Percentiles rank a stretch among this genome's conserved stretches.
These are phyloP conservation scores for Loxodonta africana DNA, from an alignment of 2,113 vertebrate species.

Conservation along the genomic window DNA sequence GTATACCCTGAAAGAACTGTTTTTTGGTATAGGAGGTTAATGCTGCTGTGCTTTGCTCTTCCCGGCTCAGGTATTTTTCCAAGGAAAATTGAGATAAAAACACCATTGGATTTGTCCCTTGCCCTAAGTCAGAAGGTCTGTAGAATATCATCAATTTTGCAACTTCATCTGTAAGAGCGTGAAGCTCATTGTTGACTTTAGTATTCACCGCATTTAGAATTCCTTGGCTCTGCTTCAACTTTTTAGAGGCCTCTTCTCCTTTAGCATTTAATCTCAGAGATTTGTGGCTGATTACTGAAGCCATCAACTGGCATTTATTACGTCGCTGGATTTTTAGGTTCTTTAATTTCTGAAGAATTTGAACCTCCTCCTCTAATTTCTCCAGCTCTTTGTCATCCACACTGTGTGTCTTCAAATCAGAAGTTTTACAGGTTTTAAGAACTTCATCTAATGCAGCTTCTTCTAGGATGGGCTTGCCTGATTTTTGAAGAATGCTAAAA, in stretches of 20 bases:
- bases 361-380: conserved; percentile 91
- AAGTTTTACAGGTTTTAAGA: conserved; percentile 89
- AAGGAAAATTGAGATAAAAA: conserved; percentile 92
- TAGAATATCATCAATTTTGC: conserved; percentile 89
- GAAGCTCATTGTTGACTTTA: conserved; percentile 88
- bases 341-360: conserved; percentile 89
- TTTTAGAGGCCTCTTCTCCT: conserved; percentile 80
- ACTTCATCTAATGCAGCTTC: conserved; percentile 90
- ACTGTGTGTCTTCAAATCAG: conserved; percentile 61
- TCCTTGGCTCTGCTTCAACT: conserved; percentile 86
- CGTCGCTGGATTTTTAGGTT: conserved; percentile 89
- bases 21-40: conserved; percentile 89
- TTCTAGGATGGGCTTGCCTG: conserved; percentile 92
- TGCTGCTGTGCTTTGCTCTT: conserved; percentile 92
- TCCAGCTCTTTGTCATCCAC: conserved; percentile 82
- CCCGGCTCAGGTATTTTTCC: conserved; percentile 92
- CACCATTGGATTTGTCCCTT: conserved; percentile 54
- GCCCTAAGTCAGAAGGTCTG: conserved; percentile 71
- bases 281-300: conserved; percentile 84
- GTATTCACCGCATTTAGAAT: conserved; percentile 87
- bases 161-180: conserved; percentile 86
- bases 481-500: conserved; percentile 88
- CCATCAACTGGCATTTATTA: conserved; percentile 90
- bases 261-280: conserved; percentile 84
- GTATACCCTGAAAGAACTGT: conserved; percentile 88